These are phyloP conservation scores for Oncorhynchus kisutch DNA, from an alignment of 2,113 vertebrate species.

Conservation along the genomic window DNA sequence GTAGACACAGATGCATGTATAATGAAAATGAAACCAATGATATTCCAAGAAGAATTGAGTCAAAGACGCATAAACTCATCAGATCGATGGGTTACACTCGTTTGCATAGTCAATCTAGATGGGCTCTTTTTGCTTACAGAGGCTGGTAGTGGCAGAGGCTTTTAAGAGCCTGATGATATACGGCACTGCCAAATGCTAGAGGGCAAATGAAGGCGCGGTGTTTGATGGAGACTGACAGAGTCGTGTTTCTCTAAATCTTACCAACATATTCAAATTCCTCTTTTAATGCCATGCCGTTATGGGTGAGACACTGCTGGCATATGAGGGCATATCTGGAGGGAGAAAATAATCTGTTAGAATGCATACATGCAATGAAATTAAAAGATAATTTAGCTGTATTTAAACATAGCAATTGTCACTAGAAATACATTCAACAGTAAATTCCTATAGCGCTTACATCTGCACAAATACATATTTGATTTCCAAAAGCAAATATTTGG, in stretches of 20 bases:
- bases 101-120: slow-evolving; percentile 71
- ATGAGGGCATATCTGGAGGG: slow-evolving; percentile 89
- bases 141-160: slow-evolving; percentile 58
- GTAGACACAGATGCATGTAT: slow-evolving; percentile 61
- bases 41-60: slow-evolving; percentile 24
- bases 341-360: slow-evolving; percentile 40
- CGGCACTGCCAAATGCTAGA: slow-evolving; percentile 69
- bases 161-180: slow-evolving; percentile 75
- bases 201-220: slow-evolving; percentile 66
- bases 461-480: not conserved
- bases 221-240: slow-evolving; percentile 70
- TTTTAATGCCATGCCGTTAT: slow-evolving; percentile 98
- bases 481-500: not conserved
- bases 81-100: slow-evolving; percentile 61
- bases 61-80: slow-evolving; percentile 63
- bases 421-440: too few relatives aligned
- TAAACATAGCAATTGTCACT: too few relatives aligned
- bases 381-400: slow-evolving; percentile 20
- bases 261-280: slow-evolving; percentile 98
- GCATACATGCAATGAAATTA: slow-evolving; percentile 10
- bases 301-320: slow-evolving; percentile 97
- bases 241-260: slow-evolving; percentile 77
- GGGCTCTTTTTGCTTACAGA: slow-evolving; percentile 61
- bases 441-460: too few relatives aligned
- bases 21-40: slow-evolving; percentile 61